Conservation (phyloP, 2,797 vertebrate genomes). For the Pristis pectinata region DNA sequence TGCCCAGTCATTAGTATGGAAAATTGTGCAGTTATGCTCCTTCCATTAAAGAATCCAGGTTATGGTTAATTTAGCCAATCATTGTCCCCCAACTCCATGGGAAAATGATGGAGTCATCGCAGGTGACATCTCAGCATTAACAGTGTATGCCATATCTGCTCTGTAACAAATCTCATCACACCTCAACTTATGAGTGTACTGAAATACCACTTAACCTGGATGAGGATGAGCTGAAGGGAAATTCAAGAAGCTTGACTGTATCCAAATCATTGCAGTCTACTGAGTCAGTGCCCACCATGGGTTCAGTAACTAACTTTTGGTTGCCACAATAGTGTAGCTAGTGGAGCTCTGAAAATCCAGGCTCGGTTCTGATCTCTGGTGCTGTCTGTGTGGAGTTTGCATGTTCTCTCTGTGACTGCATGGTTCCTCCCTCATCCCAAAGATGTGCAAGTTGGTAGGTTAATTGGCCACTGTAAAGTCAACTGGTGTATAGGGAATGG, state of each 20-base stretch:
- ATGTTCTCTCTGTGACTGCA: no score
- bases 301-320: background rate
- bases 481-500: no score
- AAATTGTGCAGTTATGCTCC: background rate
- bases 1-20: background rate
- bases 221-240: background rate
- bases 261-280: background rate
- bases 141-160: background rate
- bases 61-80: background rate
- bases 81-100: background rate
- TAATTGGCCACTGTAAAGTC: no score
- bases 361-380: no score
- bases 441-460: no score
- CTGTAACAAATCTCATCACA: background rate
- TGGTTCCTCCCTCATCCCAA: no score
- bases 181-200: background rate
- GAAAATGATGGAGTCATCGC: background rate
- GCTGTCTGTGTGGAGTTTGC: no score
- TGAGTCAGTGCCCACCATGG: background rate
- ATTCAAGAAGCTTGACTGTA: background rate
- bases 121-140: background rate
- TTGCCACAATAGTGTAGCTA: no score
- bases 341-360: no score
- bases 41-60: background rate
- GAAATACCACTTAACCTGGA: background rate